Conservation (phyloP, 1,140 invertebrate genomes). For the Eumeta japonica region DNA sequence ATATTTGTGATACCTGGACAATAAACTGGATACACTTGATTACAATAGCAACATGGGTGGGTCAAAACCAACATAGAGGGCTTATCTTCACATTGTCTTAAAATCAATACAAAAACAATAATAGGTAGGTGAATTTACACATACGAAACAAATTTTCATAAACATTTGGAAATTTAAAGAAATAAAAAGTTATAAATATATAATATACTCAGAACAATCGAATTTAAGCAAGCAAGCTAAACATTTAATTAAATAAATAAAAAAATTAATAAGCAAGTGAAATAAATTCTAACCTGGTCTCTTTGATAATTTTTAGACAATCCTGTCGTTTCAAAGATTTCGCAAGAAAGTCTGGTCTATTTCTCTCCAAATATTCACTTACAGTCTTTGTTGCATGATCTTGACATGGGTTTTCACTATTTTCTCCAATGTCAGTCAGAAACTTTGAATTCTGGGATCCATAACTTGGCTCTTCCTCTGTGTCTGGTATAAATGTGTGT, state of each 20-base stretch:
- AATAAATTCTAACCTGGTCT: conserved; percentile 44
- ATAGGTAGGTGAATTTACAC: neutral
- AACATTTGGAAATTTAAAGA: neutral
- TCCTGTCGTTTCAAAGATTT: conserved; percentile 31
- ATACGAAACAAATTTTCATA: neutral
- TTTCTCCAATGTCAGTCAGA: no score
- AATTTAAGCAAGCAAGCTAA: neutral
- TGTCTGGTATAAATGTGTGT: neutral
- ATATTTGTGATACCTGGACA: no score
- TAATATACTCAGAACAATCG: neutral
- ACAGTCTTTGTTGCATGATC: conserved; percentile 32
- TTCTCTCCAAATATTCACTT: conserved; percentile 44
- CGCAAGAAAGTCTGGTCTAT: conserved; percentile 45
- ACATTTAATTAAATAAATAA: conserved; percentile 1
- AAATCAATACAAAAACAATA: neutral
- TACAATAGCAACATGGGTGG: neutral
- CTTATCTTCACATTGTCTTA: neutral
- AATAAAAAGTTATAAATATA: neutral
- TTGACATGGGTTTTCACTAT: conserved; percentile 33
- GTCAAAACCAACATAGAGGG: neutral
- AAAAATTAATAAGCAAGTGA: no score
- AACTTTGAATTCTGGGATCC: no score
- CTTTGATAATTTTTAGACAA: conserved; percentile 36
- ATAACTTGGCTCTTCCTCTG: no score
- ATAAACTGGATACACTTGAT: neutral